Evolutionary conservation across 1,140 invertebrate species (phyloP), one percentile per base, ranked within the genome.

Genomic region (Drosophila dunni): DNA sequence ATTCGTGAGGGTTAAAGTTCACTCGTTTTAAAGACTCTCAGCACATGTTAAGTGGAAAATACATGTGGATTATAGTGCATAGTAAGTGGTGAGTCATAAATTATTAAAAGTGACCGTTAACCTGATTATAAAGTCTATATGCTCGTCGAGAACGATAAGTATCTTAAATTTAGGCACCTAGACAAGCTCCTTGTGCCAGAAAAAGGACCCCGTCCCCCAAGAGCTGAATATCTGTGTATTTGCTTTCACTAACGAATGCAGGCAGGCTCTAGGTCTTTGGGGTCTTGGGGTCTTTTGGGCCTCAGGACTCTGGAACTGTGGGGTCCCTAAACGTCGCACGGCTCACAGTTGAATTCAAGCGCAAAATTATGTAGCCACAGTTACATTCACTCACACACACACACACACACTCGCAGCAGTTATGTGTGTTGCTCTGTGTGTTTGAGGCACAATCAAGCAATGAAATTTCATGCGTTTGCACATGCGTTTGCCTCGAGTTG

Each of bases 401-500:
- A 51, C n/a, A 40, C 20, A 66, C 29, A 38, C 34, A 33, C 36
- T 36, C 9, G 4, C 15, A 46, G 17, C 48, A 34, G 15, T 57
- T 56, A 33, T 77, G 65, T 69, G 36, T 65, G 65, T 61, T 56
- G 62, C 57, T 69, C 65, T 69, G 60, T 78, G 71, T 78, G 71
- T 85, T 84, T 75, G 78, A 75, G 78, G 81, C 80, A 89, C 84
- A 89, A 89, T 89, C 84, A 89, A 89, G 84, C 84, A 84, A 89
- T 89, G 84, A 89, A 89, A 89, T 89, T 89, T 89, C 84, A 89
- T 88, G 79, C 83, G 84, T 86, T 86, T 86, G 79, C 83, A 88
- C 83, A 86, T 86, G 83, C 83, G 79, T 88, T 86, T 79, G 0
- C 29, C 29, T n/a, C 13, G n/a, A 45, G 9, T 8, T 7, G 7